phyloP scores from a whole-genome alignment of 2,888 invertebrate species.

The Neoascia interrupta region DNA sequence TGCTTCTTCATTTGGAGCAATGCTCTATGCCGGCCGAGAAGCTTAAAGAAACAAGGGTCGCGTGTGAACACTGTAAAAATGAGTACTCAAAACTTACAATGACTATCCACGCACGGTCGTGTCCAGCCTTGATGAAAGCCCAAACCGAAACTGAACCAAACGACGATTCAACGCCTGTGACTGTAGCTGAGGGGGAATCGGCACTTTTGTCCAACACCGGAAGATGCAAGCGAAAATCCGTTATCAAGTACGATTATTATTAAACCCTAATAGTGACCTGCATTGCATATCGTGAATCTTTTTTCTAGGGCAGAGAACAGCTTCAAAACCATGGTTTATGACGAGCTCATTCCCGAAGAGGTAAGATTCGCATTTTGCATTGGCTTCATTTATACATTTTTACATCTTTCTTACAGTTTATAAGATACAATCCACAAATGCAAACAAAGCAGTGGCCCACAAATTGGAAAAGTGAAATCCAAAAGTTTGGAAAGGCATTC shows the following conservation, averaged over 20 bases:
- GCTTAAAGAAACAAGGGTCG: slow-evolving; percentile 58
- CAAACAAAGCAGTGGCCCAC: not conserved
- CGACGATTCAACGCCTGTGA: not conserved
- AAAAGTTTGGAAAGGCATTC: slow-evolving; percentile 71
- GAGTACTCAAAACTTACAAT: slow-evolving; percentile 70
- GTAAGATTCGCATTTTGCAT: slow-evolving; percentile 9
- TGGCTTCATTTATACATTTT: not conserved
- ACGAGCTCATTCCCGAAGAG: slow-evolving; percentile 48
- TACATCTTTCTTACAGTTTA: slow-evolving; percentile 17
- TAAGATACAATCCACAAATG: slow-evolving; percentile 24
- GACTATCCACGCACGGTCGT: slow-evolving; percentile 71
- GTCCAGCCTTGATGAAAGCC: slow-evolving; percentile 45
- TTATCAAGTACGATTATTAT: slow-evolving; percentile 74
- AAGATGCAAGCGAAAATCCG: slow-evolving; percentile 75
- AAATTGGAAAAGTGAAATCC: slow-evolving; percentile 71
- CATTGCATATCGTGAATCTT: too few relatives aligned
- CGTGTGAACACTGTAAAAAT: slow-evolving; percentile 73
- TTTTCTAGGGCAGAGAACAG: slow-evolving; percentile 75
- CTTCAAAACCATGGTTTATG: slow-evolving; percentile 72
- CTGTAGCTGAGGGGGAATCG: not conserved
- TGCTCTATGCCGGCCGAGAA: slow-evolving; percentile 72
- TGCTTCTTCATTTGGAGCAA: slow-evolving; percentile 74
- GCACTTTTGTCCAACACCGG: slow-evolving; percentile 73
- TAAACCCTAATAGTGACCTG: too few relatives aligned
- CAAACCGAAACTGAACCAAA: not conserved